Evolutionary conservation across 92 coral and sea anemone species (phyloP), one percentile per base, ranked within the genome.

Genomic region (Scolanthus callimorphus): DNA sequence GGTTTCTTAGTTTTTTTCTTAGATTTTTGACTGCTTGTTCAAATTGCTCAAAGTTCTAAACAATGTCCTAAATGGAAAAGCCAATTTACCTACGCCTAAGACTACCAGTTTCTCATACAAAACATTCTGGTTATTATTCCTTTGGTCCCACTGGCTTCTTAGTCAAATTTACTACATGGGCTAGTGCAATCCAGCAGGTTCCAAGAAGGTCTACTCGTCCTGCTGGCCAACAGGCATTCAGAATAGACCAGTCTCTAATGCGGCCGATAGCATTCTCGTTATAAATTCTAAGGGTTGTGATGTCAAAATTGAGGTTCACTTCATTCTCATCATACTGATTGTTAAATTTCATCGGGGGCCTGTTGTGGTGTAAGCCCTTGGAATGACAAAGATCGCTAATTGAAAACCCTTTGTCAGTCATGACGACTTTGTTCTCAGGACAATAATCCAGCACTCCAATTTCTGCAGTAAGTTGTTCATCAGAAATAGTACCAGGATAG

Each of bases 111-210:
- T n/a, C n/a, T n/a, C n/a, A n/a, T n/a, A n/a, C n/a, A n/a, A n/a
- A n/a, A 29, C 26, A 17, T 20, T 50, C 9, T 2, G 4, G 12
- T 0, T 17, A 2, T 4, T 24, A 3, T 27, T 74, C 50, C 17
- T 56, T 75, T n/a, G 74, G 81, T 9, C 74, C 81, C 47, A 65
- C 44, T 11, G 82, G 74, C 22, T 59, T 59, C 53, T 76, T 67
- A 17, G 54, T 51, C 9, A 60, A 29, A 39, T 76, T 76, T 11
- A 66, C 64, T 22, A 67, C 31, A 62, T 67, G 76, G 15, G 70
- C 70, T 25, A 67, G 39, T 27, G 69, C 74, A 58, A 51, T 52
- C 69, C 62, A 76, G 58, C 82, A 51, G 31, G 52, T 59, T 28
- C 76, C 58, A 17, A 75, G 55, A 1, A 76, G 63, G 25, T 76